Evolutionary conservation across 2,888 invertebrate genomes (phyloP), one percentile per base, ranked within the genome.

Genomic region (Tridacna crocea): DNA sequence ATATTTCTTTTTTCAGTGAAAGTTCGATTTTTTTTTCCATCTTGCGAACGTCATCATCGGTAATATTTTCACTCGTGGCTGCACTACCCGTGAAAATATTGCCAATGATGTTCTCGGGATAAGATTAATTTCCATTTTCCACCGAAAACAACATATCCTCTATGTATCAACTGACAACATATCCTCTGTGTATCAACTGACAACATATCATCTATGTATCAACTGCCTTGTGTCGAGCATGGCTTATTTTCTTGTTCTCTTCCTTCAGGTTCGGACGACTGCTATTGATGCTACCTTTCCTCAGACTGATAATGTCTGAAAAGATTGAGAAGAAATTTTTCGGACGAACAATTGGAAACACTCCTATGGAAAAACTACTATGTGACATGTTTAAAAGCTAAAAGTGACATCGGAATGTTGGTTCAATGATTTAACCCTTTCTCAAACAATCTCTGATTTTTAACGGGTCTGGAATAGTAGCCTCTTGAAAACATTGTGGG

Each of bases 301-400:
- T 99, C 51, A 96, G 98, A 82, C 96, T 96, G 87, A 96, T 97
- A 0, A 96, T 97, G 4, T 97, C 98, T 0, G 96, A 96, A 15
- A 96, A 97, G 89, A 96, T 99, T 61, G 99, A 99, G 94, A 96
- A 97, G 73, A 97, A 99, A 88, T 99, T 98, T 95, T 99, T 99
- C 94, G 97, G 98, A 85, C 96, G 98, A 91, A 98, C 98, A 19
- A 98, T 99, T 84, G 98, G 99, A 60, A 94, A 98, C 92, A 98
- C 98, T 26, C 98, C 99, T 4, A 99, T 99, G 98, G 99, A 99
- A 94, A 99, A 99, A 95, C 97, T 99, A 2, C 95, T 99, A 66
- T 98, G 98, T 94, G 99, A 99, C 95, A 99, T 99, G 99, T 99
- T 99, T 95, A 98, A 98, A 95, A 98, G 98, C 95, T 99, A 95